Base-by-base conservation (phyloP, 2,113 vertebrate genomes). In the Sapajus apella region DNA sequence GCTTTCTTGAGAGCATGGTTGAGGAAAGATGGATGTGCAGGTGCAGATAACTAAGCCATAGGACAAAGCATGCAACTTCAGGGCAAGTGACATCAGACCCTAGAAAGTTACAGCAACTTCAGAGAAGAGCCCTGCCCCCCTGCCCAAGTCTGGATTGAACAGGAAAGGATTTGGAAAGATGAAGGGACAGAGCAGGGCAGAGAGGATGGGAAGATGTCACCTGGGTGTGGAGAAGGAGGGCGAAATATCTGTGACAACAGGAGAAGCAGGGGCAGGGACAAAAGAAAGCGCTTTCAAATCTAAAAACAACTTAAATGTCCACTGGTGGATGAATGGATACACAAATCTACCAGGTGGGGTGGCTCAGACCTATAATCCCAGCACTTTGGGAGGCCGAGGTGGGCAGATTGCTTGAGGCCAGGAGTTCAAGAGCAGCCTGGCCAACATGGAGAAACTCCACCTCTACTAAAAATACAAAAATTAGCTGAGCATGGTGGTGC, bases 31-130 rank as follows among this genome's bases (percentile, higher is more conserved):
- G 32, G 32, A 23, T 25, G 12, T 8, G 21, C 18, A 47, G 30
- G n/a, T 3, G 17, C 47, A 73, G 75, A 5, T 30, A 11, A 23
- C 1, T 16, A 64, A 47, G 14, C n/a, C 43, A 16, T 0, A 55
- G 81, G 37, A 40, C 84, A 5, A 16, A 20, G 47, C 3, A 0
- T 8, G 11, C 0, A 8, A 72, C 32, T 35, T 50, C 3, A 32
- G 87, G 47, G n/a, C 17, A 45, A 43, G 68, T 4, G 21, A 58
- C n/a, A 58, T 47, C 61, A 32, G 84, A 66, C 12, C 20, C 43
- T 37, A 20, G 45, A 87, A 37, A 95, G 35, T 30, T 9, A 1
- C 18, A 12, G 37, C 47, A n/a, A 47, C 8, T 56, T 52, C 56
- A 55, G 87, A 50, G 72, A 92, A 58, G 64, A n/a, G 55, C 52